A percentile compares a stretch with the other conserved stretches of the same genome.
Conservation (phyloP, 92 coral and sea anemone genomes). For the Porites evermanni region DNA sequence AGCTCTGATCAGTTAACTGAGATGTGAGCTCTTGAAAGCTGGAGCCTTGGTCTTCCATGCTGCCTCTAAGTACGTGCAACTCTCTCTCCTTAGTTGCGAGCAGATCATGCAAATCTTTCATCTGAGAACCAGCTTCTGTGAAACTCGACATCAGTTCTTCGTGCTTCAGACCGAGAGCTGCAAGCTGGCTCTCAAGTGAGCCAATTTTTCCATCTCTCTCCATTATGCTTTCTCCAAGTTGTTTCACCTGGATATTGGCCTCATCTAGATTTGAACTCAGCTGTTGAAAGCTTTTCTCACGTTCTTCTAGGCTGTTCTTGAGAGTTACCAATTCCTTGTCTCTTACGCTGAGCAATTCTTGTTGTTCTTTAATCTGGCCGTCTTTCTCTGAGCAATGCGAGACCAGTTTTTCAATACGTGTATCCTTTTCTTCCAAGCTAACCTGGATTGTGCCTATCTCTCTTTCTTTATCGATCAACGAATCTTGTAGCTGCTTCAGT, state of each 20-base stretch:
- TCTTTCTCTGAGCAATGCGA: constrained; percentile 12
- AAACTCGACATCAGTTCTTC: constrained; percentile 26
- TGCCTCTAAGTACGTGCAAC: constrained; percentile 31
- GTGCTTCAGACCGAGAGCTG: constrained; percentile 24
- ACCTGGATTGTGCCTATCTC: constrained; percentile 18
- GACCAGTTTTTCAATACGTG: constrained; percentile 23
- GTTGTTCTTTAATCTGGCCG: constrained; percentile 1
- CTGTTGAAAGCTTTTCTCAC: constrained; percentile 8
- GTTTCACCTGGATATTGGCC: constrained; percentile 22
- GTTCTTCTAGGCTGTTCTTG: constrained; percentile 12
- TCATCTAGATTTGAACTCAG: constrained; percentile 1
- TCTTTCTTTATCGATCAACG: constrained; percentile 17
- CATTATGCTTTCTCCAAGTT: constrained; percentile 26
- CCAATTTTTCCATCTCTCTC: constrained; percentile 11
- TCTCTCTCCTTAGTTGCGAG: constrained; percentile 53
- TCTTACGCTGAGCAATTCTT: constrained; percentile 14
- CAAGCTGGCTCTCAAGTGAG: constrained; percentile 28
- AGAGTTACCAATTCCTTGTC: constrained; percentile 25
- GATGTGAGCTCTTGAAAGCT: constrained; percentile 63
- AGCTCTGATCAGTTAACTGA: constrained; percentile 68
- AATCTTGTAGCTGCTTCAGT: constrained; percentile 29
- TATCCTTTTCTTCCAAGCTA: constrained; percentile 23
- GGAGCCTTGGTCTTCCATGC: constrained; percentile 70
- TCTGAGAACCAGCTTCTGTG: constrained; percentile 44
- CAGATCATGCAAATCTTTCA: constrained; percentile 30